These are phyloP conservation scores for Netelia virgata DNA, from an alignment of 2,888 invertebrate species.

Conservation along the genomic window DNA sequence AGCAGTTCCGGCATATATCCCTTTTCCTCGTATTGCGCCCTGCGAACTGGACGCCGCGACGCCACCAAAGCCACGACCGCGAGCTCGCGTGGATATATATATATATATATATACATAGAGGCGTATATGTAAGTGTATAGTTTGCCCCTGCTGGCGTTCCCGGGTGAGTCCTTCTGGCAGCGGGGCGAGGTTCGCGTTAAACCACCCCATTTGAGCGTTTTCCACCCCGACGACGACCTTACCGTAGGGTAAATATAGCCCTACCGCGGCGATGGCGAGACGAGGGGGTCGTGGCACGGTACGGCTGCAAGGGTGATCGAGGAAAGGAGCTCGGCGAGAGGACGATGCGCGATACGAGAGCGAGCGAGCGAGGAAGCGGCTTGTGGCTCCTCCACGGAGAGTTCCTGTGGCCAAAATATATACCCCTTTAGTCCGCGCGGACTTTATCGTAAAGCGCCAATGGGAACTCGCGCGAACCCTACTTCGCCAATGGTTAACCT, in stretches of 20 bases:
- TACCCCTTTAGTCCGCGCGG: constrained; percentile 70
- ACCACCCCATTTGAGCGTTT: constrained; percentile 85
- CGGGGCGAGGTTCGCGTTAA: constrained; percentile 83
- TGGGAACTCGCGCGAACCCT: constrained; percentile 63
- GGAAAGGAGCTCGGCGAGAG: constrained; percentile 27
- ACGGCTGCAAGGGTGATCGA: constrained; percentile 33
- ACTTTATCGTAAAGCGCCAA: constrained; percentile 51
- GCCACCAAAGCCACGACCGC: constrained; percentile 61
- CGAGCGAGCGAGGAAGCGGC: constrained; percentile 68
- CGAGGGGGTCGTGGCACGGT: constrained; percentile 70
- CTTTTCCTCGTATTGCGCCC: constrained; percentile 27
- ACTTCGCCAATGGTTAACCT: constrained; percentile 76
- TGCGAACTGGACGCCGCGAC: constrained; percentile 62
- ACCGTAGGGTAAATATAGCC: constrained; percentile 81
- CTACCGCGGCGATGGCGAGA: constrained; percentile 64
- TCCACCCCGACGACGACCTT: constrained; percentile 84
- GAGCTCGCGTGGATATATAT: neutral
- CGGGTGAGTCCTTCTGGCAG: constrained; percentile 83
- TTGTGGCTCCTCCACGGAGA: constrained; percentile 56
- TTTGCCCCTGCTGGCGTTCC: constrained; percentile 62
- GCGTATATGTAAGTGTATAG: constrained; percentile 21
- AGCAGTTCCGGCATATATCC: constrained; percentile 55
- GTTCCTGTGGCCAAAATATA: constrained; percentile 48
- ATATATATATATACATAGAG: neutral
- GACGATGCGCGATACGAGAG: neutral